phyloP scores from a whole-genome alignment of 2,797 vertebrate species.

The Premnoplex brunnescens region DNA sequence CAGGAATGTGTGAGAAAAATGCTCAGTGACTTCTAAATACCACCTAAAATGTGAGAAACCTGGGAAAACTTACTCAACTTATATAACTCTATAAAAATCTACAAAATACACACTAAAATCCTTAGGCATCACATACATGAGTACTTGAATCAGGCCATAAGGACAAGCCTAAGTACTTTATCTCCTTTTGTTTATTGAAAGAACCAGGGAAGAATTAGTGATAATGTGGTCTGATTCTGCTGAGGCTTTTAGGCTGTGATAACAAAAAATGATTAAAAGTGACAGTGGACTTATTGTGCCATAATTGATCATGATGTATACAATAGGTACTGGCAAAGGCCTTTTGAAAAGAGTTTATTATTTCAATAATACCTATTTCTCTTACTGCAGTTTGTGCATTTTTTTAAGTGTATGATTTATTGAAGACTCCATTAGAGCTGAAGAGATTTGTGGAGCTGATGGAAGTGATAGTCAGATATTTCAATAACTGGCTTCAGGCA shows the following conservation, averaged over 20 bases:
- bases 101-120: too few relatives aligned
- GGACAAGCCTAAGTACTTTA: not conserved
- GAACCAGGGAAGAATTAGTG: not conserved
- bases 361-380: not conserved
- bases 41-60: too few relatives aligned
- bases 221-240: not conserved
- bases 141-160: not conserved
- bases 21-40: too few relatives aligned
- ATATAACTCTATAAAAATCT: too few relatives aligned
- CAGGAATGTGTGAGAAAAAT: too few relatives aligned
- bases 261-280: not conserved
- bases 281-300: not conserved
- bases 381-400: not conserved
- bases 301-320: not conserved
- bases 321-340: not conserved
- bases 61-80: too few relatives aligned
- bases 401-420: not conserved
- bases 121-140: too few relatives aligned
- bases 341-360: not conserved
- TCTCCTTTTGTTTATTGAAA: not conserved
- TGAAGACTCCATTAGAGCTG: not conserved
- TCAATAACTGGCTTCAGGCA: not conserved
- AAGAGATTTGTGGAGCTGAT: not conserved
- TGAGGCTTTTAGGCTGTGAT: not conserved
- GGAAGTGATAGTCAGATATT: not conserved